Percentiles rank a stretch among this genome's conserved stretches.
phyloP scores from a whole-genome alignment of 2,888 invertebrate species.

The Rotaria magnacalcarata region DNA sequence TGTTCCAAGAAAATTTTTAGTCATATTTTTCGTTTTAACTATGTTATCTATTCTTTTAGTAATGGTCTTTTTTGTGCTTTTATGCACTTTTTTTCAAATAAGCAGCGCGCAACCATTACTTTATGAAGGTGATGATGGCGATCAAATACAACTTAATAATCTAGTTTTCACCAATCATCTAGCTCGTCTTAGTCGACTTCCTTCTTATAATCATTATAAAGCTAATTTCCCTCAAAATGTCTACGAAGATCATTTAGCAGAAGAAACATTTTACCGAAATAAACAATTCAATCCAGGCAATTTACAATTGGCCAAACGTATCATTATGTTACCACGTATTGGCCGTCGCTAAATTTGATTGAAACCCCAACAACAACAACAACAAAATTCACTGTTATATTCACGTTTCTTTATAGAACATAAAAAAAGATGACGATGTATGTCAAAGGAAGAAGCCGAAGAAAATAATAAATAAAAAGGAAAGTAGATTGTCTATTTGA shows the following conservation, averaged over 20 bases:
- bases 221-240: background rate
- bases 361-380: background rate
- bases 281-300: background rate
- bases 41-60: background rate
- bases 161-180: background rate
- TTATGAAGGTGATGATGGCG: background rate
- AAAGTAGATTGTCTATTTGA: too few relatives aligned
- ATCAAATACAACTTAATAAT: background rate
- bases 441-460: too few relatives aligned
- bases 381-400: background rate
- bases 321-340: conserved; percentile 27
- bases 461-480: too few relatives aligned
- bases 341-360: background rate
- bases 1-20: background rate
- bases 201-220: too few relatives aligned
- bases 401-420: background rate
- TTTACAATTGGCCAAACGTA: background rate
- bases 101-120: background rate
- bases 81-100: background rate
- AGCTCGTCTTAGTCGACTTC: background rate
- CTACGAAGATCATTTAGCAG: background rate
- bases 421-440: background rate
- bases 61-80: background rate
- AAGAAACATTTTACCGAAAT: background rate
- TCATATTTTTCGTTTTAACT: background rate